Evolutionary conservation across 2,888 invertebrate genomes (phyloP).

Genomic region (Spodoptera picta): DNA sequence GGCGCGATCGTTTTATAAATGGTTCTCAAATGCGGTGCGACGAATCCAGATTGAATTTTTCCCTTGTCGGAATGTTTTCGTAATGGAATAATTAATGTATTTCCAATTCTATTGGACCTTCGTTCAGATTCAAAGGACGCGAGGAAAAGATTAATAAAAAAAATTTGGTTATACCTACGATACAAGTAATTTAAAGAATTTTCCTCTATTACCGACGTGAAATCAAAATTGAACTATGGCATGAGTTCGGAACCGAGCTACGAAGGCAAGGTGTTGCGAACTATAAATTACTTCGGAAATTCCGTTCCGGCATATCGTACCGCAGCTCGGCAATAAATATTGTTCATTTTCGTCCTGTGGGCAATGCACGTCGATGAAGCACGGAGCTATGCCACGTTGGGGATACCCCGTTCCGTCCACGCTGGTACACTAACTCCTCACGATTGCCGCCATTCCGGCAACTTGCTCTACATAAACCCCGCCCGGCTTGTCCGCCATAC

Average conservation of each 20-base stretch:
- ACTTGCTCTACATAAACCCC: constrained; percentile 48
- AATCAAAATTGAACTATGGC: constrained; percentile 56
- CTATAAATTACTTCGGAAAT: constrained; percentile 85
- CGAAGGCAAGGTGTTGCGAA: constrained; percentile 76
- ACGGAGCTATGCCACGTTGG: constrained; percentile 65
- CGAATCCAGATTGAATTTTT: constrained; percentile 64
- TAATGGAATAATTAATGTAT: constrained; percentile 61
- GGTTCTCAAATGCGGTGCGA: constrained; percentile 58
- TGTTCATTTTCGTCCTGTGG: constrained; percentile 83
- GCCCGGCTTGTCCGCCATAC: constrained; percentile 54
- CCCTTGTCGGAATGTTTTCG: constrained; percentile 55
- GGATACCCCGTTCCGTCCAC: constrained; percentile 48
- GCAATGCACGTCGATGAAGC: constrained; percentile 76
- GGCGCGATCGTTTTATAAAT: constrained; percentile 72
- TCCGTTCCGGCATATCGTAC: constrained; percentile 78
- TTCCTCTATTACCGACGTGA: constrained; percentile 36
- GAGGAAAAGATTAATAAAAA: constrained; percentile 9
- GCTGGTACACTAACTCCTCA: constrained; percentile 53
- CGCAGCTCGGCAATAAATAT: constrained; percentile 82
- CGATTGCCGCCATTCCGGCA: constrained; percentile 55
- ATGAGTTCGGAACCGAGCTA: constrained; percentile 50
- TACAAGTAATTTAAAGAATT: constrained; percentile 44
- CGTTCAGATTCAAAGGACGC: constrained; percentile 13
- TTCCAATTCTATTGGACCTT: constrained; percentile 55
- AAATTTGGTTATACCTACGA: constrained; percentile 14